These are phyloP conservation scores for Cylloceria caligata DNA, from an alignment of 2,888 invertebrate species.

Conservation along the genomic window DNA sequence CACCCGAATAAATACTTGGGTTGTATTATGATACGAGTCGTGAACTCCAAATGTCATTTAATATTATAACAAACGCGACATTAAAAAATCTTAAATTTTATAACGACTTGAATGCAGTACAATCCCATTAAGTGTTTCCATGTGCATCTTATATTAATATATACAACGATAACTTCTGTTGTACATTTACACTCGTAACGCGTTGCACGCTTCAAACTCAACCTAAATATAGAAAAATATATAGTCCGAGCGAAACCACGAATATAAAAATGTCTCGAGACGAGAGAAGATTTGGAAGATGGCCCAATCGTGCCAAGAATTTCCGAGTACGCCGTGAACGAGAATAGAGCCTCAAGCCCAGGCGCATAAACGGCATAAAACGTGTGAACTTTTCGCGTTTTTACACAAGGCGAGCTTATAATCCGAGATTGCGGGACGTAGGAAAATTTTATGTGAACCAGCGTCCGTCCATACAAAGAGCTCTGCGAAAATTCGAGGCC, in stretches of 20 bases:
- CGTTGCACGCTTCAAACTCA: slow-evolving; percentile 6
- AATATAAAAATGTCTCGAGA: slow-evolving; percentile 42
- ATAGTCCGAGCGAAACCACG: slow-evolving; percentile 11
- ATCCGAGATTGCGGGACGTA: slow-evolving; percentile 35
- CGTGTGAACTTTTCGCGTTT: slow-evolving; percentile 46
- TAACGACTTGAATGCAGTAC: too few species aligned
- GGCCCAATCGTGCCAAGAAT: slow-evolving; percentile 48
- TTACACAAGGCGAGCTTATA: slow-evolving; percentile 1
- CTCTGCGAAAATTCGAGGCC: slow-evolving; percentile 34
- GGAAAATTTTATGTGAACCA: slow-evolving; percentile 32
- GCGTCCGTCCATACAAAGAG: slow-evolving; percentile 7
- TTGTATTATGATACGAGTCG: too few species aligned
- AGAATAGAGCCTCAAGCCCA: slow-evolving; percentile 7
- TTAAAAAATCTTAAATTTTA: too few species aligned
- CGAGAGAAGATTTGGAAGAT: slow-evolving; percentile 52
- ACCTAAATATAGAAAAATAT: slow-evolving; percentile 35
- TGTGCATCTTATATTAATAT: slow-evolving; percentile 7
- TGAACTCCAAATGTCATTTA: too few species aligned
- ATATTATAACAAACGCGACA: too few species aligned
- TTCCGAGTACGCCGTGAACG: slow-evolving; percentile 21
- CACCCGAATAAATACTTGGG: too few species aligned
- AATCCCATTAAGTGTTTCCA: slow-evolving; percentile 1
- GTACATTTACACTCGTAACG: slow-evolving; percentile 32
- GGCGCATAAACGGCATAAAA: slow-evolving; percentile 47
- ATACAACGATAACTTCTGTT: neutral